Evolutionary conservation across 2,113 vertebrate genomes (phyloP).

Genomic region (Setophaga coronata): DNA sequence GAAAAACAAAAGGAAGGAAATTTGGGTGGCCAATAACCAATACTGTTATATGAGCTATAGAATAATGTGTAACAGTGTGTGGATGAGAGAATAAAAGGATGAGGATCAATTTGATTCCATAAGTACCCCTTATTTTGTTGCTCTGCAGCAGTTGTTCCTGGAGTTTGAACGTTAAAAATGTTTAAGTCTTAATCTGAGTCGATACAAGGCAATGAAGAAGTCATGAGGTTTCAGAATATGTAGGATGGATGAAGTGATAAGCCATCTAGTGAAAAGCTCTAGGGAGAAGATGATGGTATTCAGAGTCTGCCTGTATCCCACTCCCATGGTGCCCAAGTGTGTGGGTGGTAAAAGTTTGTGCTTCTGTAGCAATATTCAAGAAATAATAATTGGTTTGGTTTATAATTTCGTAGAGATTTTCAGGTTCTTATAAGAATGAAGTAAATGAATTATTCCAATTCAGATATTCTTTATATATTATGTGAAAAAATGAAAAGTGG

Average conservation of each 20-base stretch:
- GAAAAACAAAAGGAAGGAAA: background rate
- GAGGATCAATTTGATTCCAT: background rate
- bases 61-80: background rate
- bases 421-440: background rate
- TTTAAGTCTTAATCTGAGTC: background rate
- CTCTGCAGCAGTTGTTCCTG: background rate
- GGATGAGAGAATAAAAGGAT: background rate
- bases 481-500: background rate
- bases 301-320: background rate
- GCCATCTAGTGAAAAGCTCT: background rate
- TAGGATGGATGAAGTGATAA: background rate
- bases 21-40: accelerated
- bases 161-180: background rate
- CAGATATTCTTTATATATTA: background rate
- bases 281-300: background rate
- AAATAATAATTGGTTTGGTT: background rate
- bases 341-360: background rate
- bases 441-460: background rate
- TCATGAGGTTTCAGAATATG: background rate
- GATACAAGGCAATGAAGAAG: background rate
- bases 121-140: background rate
- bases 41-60: background rate
- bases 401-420: background rate
- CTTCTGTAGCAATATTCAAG: background rate
- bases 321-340: accelerated